These are phyloP conservation scores for Athripsodes cinereus DNA, from an alignment of 2,888 invertebrate genomes.

Conservation along the genomic window DNA sequence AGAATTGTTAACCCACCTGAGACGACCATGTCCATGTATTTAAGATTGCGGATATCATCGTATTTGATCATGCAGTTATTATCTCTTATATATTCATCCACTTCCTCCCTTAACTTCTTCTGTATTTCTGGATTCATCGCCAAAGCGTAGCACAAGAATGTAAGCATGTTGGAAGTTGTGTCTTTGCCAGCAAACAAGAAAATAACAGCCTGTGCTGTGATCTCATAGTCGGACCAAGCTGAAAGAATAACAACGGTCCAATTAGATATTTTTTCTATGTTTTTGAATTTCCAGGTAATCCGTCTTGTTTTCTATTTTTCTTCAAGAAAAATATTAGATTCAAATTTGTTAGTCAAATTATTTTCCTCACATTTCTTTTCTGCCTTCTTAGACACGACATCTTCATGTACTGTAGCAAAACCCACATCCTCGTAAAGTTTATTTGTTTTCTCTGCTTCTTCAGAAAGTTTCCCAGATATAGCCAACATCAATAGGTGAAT, in stretches of 20 bases:
- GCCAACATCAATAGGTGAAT: constrained; percentile 26
- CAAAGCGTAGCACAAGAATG: constrained; percentile 28
- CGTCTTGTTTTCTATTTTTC: no score
- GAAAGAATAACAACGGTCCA: constrained; percentile 4
- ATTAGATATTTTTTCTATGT: background rate
- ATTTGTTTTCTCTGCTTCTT: constrained; percentile 14
- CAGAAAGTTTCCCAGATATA: constrained; percentile 15
- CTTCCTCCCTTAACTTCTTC: constrained; percentile 31
- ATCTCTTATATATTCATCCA: constrained; percentile 28
- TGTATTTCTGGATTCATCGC: constrained; percentile 32
- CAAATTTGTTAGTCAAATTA: no score
- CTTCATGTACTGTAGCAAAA: constrained; percentile 12
- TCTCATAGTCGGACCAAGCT: constrained; percentile 29
- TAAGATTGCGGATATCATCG: constrained; percentile 30
- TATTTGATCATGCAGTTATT: constrained; percentile 29
- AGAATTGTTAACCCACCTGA: constrained; percentile 29
- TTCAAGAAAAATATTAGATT: no score
- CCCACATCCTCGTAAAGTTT: constrained; percentile 8
- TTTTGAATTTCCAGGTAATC: no score
- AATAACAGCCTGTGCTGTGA: constrained; percentile 28
- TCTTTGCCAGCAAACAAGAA: constrained; percentile 31
- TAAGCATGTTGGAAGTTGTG: constrained; percentile 27
- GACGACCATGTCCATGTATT: constrained; percentile 33
- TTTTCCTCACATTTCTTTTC: constrained; percentile 6
- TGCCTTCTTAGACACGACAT: background rate